Evolutionary conservation across 2,113 vertebrate genomes (phyloP).

Genomic region (mouse (Mus musculus)): GRCm39 chr10:96244001-96244500

Average conservation of each 20-base stretch:
- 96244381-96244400: background rate
- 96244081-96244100: conserved; percentile 11
- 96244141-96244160: background rate
- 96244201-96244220: background rate
- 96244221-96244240: background rate
- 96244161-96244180: background rate
- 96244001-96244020: background rate
- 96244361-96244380: background rate
- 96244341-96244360: background rate
- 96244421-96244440: too few relatives aligned
- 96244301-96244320: too few relatives aligned
- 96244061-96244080: background rate
- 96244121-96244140: background rate
- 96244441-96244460: background rate
- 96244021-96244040: background rate
- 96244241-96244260: background rate
- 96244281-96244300: background rate
- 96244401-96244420: too few relatives aligned
- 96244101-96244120: background rate
- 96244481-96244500: background rate
- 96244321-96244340: background rate
- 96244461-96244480: too few relatives aligned
- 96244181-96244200: background rate
- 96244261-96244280: background rate
- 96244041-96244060: background rate